Conservation (phyloP, 2,797 vertebrate species). For the Poeciliopsis infans region DNA sequence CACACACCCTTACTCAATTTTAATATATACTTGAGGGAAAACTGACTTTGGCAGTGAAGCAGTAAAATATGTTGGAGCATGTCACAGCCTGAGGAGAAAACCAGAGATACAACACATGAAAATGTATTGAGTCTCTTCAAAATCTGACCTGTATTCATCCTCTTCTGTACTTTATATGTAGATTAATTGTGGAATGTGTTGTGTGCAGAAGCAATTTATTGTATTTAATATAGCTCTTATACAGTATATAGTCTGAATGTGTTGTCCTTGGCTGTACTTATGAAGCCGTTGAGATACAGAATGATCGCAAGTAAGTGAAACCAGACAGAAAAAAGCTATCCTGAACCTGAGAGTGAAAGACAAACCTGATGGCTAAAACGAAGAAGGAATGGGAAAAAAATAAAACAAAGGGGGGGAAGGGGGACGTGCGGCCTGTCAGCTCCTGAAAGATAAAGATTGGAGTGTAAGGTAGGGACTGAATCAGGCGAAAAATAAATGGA, state of each 20-base stretch:
- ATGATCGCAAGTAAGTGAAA: constrained; percentile 34
- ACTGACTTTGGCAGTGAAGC: constrained; percentile 29
- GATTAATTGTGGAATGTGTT: neutral
- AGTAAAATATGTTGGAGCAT: constrained; percentile 35
- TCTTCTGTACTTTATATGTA: neutral
- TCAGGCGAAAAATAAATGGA: constrained; percentile 57
- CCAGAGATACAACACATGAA: constrained; percentile 12
- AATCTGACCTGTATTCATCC: constrained; percentile 3
- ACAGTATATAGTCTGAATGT: neutral
- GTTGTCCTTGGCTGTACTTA: constrained; percentile 8
- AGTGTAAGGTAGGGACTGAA: constrained; percentile 53
- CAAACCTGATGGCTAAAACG: constrained; percentile 46
- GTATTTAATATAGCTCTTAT: constrained; percentile 5
- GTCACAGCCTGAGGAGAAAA: constrained; percentile 22
- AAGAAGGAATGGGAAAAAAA: constrained; percentile 39
- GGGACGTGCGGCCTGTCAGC: constrained; percentile 45
- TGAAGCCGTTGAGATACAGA: constrained; percentile 24
- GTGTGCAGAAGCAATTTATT: neutral
- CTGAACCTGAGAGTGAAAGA: constrained; percentile 52
- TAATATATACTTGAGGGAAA: neutral
- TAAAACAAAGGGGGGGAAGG: constrained; percentile 23
- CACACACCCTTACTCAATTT: neutral
- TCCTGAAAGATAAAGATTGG: constrained; percentile 49
- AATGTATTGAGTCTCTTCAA: constrained; percentile 4
- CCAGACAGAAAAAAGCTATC: constrained; percentile 42